Evolutionary conservation across 1,140 invertebrate genomes (phyloP).

Genomic region (Laupala kohalensis): DNA sequence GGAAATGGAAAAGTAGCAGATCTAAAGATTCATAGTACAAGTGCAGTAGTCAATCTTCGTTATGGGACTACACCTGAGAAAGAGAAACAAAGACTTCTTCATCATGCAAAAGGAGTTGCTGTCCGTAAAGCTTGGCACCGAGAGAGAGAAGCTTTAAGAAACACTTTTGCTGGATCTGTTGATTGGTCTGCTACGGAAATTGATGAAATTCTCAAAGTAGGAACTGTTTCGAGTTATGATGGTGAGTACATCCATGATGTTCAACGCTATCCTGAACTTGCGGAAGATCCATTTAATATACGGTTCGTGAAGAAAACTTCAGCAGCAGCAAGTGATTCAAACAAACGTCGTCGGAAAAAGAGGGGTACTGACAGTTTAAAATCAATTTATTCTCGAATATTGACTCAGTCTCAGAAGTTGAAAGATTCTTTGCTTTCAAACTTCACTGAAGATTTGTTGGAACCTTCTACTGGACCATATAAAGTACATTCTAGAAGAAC

Average conservation of each 20-base stretch:
- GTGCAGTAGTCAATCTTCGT: conserved; percentile 66
- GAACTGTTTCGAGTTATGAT: conserved; percentile 70
- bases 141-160: conserved; percentile 69
- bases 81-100: conserved; percentile 72
- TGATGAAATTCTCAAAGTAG: conserved; percentile 75
- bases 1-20: conserved; percentile 30
- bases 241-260: conserved; percentile 84
- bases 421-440: conserved; percentile 1
- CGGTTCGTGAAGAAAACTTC: conserved; percentile 62
- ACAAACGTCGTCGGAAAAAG: conserved; percentile 2
- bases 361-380: background rate
- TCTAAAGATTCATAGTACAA: conserved; percentile 72
- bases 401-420: background rate
- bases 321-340: conserved; percentile 4
- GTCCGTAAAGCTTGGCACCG: conserved; percentile 83
- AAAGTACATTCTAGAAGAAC: background rate
- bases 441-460: background rate
- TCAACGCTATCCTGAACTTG: conserved; percentile 75
- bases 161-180: conserved; percentile 54
- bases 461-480: background rate
- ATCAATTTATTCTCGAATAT: background rate
- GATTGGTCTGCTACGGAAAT: conserved; percentile 53
- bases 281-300: conserved; percentile 91
- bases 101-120: conserved; percentile 74
- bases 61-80: conserved; percentile 83